Evolutionary conservation across 1,140 invertebrate genomes (phyloP).

Genomic region (Apolygus lucorum): DNA sequence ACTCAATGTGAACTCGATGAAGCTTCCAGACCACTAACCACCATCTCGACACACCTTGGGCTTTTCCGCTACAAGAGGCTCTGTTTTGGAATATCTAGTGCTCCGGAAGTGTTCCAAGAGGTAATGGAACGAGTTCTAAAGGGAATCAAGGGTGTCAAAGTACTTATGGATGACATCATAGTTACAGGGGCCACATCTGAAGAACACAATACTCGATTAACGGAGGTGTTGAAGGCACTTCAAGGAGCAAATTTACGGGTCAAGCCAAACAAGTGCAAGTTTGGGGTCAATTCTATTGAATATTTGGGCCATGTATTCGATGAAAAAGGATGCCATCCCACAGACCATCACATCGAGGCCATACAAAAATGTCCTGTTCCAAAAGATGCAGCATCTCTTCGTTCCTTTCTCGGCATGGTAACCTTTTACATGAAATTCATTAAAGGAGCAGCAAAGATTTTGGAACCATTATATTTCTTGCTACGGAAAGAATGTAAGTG

Average conservation of each 20-base stretch:
- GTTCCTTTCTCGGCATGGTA: constrained; percentile 28
- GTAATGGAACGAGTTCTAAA: constrained; percentile 3
- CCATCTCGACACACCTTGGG: not conserved
- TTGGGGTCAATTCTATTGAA: not conserved
- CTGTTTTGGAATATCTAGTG: constrained; percentile 6
- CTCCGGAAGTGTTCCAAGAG: constrained; percentile 3
- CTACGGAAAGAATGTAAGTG: constrained; percentile 26
- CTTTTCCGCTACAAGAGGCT: constrained; percentile 4
- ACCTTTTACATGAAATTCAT: constrained; percentile 30
- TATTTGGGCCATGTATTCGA: constrained; percentile 14
- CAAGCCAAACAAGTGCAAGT: constrained; percentile 17
- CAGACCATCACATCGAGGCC: constrained; percentile 11
- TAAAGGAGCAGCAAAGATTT: constrained; percentile 24
- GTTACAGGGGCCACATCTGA: not conserved
- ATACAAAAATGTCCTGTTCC: not conserved
- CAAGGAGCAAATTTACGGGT: not conserved
- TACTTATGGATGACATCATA: constrained; percentile 13
- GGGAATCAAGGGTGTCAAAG: not conserved
- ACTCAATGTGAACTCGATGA: constrained; percentile 8
- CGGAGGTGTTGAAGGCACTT: not conserved
- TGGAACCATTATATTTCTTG: constrained; percentile 26
- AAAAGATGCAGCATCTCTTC: not conserved
- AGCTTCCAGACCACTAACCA: not conserved
- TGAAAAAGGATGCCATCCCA: constrained; percentile 4
- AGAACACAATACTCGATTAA: not conserved